A percentile compares a stretch with the other conserved stretches of the same genome.
These are phyloP conservation scores for Nymphalis io DNA, from an alignment of 1,140 invertebrate species.

Conservation along the genomic window DNA sequence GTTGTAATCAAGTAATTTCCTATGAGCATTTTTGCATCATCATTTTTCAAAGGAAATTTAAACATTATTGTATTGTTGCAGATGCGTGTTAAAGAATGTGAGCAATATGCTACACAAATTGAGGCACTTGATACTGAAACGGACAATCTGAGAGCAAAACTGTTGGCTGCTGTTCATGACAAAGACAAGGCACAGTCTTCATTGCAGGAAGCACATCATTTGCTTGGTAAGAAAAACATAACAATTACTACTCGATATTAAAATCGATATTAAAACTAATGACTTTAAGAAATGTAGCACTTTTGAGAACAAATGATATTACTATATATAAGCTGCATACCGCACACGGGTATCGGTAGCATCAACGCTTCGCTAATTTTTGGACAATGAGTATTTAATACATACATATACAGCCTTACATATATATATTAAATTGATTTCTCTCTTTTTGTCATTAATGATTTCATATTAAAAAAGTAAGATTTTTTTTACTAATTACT, in stretches of 20 bases:
- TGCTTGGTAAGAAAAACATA: constrained; percentile 67
- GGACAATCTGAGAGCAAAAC: constrained; percentile 68
- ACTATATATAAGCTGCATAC: too few species aligned
- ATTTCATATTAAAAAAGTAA: too few species aligned
- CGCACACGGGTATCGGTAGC: too few species aligned
- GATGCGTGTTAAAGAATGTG: constrained; percentile 74
- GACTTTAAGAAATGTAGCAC: too few species aligned
- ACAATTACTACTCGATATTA: too few species aligned
- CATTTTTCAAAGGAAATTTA: not conserved
- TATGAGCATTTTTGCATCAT: too few species aligned
- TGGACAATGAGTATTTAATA: not conserved
- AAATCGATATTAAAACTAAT: too few species aligned
- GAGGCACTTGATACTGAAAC: constrained; percentile 65
- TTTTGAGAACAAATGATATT: too few species aligned
- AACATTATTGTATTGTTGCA: constrained; percentile 30
- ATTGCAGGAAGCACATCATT: constrained; percentile 79
- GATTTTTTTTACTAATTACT: not conserved
- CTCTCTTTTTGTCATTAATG: too few species aligned
- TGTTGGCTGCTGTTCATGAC: constrained; percentile 77
- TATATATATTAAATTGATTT: too few species aligned
- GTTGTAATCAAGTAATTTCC: too few species aligned
- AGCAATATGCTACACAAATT: constrained; percentile 64
- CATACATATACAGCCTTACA: not conserved
- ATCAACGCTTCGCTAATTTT: too few species aligned
- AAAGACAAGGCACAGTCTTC: constrained; percentile 78